Evolutionary conservation across 2,888 invertebrate species (phyloP), one percentile per base, ranked within the genome.

Genomic region (Branchellion lobata): DNA sequence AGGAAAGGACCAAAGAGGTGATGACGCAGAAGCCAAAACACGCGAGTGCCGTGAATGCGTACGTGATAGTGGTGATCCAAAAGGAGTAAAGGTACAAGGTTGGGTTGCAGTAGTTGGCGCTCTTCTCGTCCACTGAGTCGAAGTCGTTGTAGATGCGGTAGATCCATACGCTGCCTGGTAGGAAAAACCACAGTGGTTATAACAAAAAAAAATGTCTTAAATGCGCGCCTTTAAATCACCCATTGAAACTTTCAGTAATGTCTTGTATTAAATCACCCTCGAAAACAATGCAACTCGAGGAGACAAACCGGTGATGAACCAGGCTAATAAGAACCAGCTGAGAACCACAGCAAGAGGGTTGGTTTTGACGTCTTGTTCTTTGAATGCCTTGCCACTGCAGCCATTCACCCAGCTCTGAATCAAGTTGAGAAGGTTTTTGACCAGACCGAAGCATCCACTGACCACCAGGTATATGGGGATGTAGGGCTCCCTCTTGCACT

Each of bases 391-490:
- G 72, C 75, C 34, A 24, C 75, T 71, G 47, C 80, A 72, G n/a
- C 69, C 61, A 83, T 76, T 76, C 36, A 77, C 69, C 74, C 61
- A 61, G 29, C 90, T 87, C 65, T 90, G 88, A 5, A 90, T 90
- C 73, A 91, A 87, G 85, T 90, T 90, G 78, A 91, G 86, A 29
- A 91, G 85, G 84, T 91, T 91, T 85, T 91, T 91, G 78, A 91
- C 86, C 78, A 91, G 89, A n/a, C 91, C 91, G 85, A 91, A 91
- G 71, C 89, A 89, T 78, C 92, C 91, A 83, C 91, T 91, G 81
- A 92, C 91, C 83, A 92, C 87, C 84, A 92, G 88, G 86, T 91
- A 92, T 76, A 92, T 90, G 34, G 92, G 92, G 86, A 92, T 92
- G 86, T 91, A 91, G 85, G 90, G 90, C 82, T 91, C 91, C 84